phyloP scores from a whole-genome alignment of 2,113 vertebrate genomes.

The Xiphias gladius region DNA sequence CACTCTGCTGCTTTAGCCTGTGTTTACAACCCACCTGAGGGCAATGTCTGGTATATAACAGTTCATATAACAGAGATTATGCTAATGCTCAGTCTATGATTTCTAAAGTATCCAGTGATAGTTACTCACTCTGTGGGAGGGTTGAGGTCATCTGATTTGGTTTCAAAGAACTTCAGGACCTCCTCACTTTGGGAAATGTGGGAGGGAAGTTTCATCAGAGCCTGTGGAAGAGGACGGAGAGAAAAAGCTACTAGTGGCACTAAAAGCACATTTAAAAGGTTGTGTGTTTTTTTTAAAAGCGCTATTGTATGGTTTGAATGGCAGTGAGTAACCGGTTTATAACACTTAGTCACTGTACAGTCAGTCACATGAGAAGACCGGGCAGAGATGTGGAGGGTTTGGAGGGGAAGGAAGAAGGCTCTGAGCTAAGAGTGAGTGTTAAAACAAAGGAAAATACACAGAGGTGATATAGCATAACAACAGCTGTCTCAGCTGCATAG shows the following conservation, averaged over 20 bases:
- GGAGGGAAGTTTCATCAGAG: slow-evolving; percentile 91
- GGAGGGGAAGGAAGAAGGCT: slow-evolving; percentile 67
- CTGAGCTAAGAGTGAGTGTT: slow-evolving; percentile 38
- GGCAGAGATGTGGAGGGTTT: slow-evolving; percentile 52
- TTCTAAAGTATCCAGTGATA: slow-evolving; percentile 8
- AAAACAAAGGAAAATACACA: slow-evolving; percentile 59
- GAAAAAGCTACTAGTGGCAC: slow-evolving; percentile 32
- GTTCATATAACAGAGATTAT: slow-evolving; percentile 9
- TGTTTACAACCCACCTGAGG: slow-evolving; percentile 45
- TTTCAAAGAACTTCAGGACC: slow-evolving; percentile 95
- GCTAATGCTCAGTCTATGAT: slow-evolving; percentile 16
- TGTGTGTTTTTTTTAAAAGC: neutral
- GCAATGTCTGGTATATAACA: slow-evolving; percentile 29
- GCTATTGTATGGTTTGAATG: slow-evolving; percentile 5
- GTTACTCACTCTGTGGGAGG: slow-evolving; percentile 94
- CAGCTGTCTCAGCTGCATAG: neutral
- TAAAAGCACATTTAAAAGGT: slow-evolving; percentile 8
- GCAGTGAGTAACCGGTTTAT: slow-evolving; percentile 31
- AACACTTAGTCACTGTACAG: slow-evolving; percentile 43
- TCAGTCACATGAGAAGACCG: slow-evolving; percentile 46
- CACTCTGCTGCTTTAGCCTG: neutral
- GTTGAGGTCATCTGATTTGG: slow-evolving; percentile 93
- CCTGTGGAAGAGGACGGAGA: slow-evolving; percentile 78
- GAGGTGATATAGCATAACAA: slow-evolving; percentile 16
- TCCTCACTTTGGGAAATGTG: slow-evolving; percentile 95